phyloP scores from a whole-genome alignment of 1,140 invertebrate genomes.

The Zaprionus kolodkinae region DNA sequence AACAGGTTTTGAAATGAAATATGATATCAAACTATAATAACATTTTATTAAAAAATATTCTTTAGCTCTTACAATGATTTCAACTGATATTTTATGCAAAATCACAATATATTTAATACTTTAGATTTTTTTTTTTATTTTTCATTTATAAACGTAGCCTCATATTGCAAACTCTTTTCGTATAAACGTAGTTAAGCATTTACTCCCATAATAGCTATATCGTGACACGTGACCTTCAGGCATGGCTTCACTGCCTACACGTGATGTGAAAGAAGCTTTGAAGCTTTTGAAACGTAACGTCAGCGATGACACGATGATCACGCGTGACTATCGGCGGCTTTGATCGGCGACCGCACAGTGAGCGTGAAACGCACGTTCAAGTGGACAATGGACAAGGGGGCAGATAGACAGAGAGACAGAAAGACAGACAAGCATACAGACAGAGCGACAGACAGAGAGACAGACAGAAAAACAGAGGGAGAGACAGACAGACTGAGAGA shows the following conservation, averaged over 20 bases:
- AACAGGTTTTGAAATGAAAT: too few relatives aligned
- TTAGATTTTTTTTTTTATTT: too few relatives aligned
- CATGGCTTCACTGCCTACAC: background rate
- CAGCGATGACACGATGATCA: constrained; percentile 25
- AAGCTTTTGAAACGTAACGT: background rate
- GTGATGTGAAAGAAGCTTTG: background rate
- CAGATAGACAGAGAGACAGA: background rate
- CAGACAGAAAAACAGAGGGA: background rate
- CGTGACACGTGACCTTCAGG: constrained; percentile 1
- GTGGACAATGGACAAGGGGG: constrained; percentile 10
- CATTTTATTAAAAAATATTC: too few relatives aligned
- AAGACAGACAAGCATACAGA: background rate
- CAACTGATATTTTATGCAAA: background rate
- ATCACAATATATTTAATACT: too few relatives aligned
- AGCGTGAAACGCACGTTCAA: constrained; percentile 62
- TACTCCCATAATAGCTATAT: background rate
- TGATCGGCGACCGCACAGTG: constrained; percentile 45
- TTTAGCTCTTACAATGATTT: background rate
- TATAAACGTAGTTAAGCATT: background rate
- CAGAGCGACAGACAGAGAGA: background rate
- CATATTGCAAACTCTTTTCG: background rate
- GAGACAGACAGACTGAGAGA: constrained; percentile 17
- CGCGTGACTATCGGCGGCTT: constrained; percentile 39
- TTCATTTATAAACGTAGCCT: too few relatives aligned
- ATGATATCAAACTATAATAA: background rate